Percentiles rank a stretch among this genome's conserved stretches.
These are phyloP conservation scores for Amiota minor DNA, from an alignment of 2,888 invertebrate genomes.

Conservation along the genomic window DNA sequence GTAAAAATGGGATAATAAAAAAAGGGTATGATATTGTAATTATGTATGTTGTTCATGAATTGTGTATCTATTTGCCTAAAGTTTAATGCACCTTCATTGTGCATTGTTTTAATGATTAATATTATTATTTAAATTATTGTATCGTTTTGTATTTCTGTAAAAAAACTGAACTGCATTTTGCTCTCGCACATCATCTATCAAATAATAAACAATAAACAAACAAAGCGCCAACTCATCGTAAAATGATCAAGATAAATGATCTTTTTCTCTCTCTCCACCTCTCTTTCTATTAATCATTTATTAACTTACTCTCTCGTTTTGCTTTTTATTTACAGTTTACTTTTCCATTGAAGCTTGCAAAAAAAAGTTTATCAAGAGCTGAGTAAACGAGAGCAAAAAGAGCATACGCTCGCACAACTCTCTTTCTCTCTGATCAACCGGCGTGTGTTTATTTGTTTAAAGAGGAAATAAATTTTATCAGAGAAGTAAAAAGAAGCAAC, in stretches of 20 bases:
- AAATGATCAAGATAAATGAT: not conserved
- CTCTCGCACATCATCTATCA: not conserved
- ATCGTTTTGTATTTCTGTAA: not conserved
- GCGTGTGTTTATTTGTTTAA: too few relatives aligned
- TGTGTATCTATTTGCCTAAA: not conserved
- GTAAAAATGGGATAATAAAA: too few relatives aligned
- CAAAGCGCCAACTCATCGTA: conserved; percentile 12
- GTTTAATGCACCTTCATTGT: conserved; percentile 18
- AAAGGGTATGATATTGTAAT: too few relatives aligned
- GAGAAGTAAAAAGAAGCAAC: not conserved
- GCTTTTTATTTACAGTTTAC: too few relatives aligned
- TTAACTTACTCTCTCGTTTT: too few relatives aligned
- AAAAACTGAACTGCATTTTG: not conserved
- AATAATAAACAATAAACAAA: not conserved
- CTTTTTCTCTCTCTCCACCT: too few relatives aligned
- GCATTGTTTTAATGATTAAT: not conserved
- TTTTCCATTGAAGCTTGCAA: too few relatives aligned
- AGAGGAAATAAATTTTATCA: too few relatives aligned
- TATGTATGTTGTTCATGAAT: too few relatives aligned
- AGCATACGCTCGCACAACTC: not conserved
- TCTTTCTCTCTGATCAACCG: too few relatives aligned
- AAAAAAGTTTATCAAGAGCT: not conserved
- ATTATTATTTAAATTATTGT: not conserved
- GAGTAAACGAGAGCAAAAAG: conserved; percentile 23
- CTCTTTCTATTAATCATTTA: too few relatives aligned